Conservation (phyloP, 2,113 vertebrate genomes). For the Eulacestoma nigropectus region DNA sequence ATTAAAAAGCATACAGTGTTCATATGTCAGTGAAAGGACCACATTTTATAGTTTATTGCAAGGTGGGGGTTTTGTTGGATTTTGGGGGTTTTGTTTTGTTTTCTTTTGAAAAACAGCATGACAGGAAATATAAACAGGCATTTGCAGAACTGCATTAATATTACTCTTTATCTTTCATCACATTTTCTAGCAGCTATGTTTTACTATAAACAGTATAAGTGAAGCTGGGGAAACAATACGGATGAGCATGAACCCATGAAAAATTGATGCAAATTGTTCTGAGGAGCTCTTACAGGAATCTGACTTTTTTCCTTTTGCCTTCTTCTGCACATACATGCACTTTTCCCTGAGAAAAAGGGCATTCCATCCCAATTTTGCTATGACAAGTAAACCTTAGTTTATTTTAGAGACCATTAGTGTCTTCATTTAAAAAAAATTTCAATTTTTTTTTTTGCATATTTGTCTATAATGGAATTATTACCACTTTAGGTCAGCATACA, state of each 20-base stretch:
- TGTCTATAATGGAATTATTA: not conserved
- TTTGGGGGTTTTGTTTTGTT: not conserved
- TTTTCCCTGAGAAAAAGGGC: not conserved
- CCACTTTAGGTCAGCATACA: not conserved
- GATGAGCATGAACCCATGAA: not conserved
- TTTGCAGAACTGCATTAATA: conserved; percentile 1
- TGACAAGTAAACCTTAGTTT: not conserved
- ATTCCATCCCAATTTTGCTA: not conserved
- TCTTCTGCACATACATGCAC: not conserved
- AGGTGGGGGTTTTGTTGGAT: not conserved
- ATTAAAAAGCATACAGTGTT: not conserved
- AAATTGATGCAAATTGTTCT: not conserved
- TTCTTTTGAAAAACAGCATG: conserved; percentile 26
- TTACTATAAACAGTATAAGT: conserved; percentile 2
- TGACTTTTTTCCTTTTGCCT: not conserved
- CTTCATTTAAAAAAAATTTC: not conserved
- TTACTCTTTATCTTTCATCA: not conserved
- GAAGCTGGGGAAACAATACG: not conserved
- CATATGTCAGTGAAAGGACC: not conserved
- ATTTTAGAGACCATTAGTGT: not conserved
- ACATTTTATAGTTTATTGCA: not conserved
- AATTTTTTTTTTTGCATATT: not conserved
- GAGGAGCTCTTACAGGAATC: not conserved
- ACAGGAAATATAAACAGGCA: not conserved
- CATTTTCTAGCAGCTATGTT: conserved; percentile 15